phyloP scores from a whole-genome alignment of 2,888 invertebrate genomes.

The Phaonia tiefii region DNA sequence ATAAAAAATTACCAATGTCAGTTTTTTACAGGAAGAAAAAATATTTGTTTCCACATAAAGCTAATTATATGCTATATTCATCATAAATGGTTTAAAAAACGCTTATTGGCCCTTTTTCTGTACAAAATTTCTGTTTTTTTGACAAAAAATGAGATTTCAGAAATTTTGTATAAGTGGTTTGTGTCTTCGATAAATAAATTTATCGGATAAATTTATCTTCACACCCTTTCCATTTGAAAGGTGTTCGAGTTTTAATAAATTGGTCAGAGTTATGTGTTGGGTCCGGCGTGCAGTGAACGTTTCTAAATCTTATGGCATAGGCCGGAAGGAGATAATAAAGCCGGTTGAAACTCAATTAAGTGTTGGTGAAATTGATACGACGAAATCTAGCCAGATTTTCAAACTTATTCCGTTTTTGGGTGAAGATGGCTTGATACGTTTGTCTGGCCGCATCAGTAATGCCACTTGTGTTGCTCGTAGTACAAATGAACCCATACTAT shows the following conservation, averaged over 20 bases:
- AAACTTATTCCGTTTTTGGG: slow-evolving; percentile 36
- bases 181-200: no score
- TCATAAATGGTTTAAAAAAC: no score
- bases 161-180: no score
- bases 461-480: slow-evolving; percentile 15
- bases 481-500: slow-evolving; percentile 39
- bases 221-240: background rate
- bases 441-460: slow-evolving; percentile 44
- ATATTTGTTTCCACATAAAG: no score
- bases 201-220: no score
- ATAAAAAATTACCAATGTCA: no score
- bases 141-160: no score
- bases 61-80: no score
- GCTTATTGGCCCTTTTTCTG: no score
- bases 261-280: background rate
- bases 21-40: no score
- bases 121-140: no score
- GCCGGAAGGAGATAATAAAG: background rate
- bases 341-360: background rate
- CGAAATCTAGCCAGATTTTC: slow-evolving; percentile 27
- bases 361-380: slow-evolving; percentile 14
- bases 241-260: background rate
- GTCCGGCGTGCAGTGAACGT: background rate
- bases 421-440: slow-evolving; percentile 32
- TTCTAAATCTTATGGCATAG: background rate